Evolutionary conservation across 2,888 invertebrate species (phyloP).

Genomic region (Anodontia alba): DNA sequence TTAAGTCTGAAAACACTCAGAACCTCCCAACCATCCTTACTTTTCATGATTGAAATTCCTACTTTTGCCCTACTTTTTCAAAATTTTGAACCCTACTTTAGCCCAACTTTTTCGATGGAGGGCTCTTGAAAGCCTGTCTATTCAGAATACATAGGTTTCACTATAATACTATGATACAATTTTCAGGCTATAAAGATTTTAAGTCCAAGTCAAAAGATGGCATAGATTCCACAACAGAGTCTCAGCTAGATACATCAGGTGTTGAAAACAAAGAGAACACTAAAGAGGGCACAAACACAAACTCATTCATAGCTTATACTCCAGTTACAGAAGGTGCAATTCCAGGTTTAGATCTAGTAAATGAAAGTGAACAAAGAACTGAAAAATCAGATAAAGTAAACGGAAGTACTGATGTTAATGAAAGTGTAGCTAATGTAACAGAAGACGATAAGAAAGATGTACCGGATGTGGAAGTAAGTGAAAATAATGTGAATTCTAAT

Average conservation of each 20-base stretch:
- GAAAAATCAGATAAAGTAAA: background rate
- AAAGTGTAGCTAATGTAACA: background rate
- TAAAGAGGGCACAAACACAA: slow-evolving; percentile 25
- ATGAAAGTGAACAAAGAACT: background rate
- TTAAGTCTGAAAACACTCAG: too few species aligned
- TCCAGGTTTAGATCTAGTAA: slow-evolving; percentile 40
- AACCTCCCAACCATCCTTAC: too few species aligned
- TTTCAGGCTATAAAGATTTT: slow-evolving; percentile 45
- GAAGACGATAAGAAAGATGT: background rate
- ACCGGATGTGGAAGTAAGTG: background rate
- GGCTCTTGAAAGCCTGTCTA: too few species aligned
- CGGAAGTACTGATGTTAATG: background rate
- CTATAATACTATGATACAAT: too few species aligned
- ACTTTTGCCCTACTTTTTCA: too few species aligned
- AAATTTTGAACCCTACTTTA: too few species aligned
- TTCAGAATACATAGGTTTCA: too few species aligned
- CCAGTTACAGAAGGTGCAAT: slow-evolving; percentile 3
- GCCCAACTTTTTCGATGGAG: too few species aligned
- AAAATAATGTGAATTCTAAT: background rate
- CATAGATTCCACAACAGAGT: background rate
- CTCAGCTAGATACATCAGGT: background rate
- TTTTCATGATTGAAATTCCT: too few species aligned
- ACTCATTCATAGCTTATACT: background rate
- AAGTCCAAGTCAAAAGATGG: slow-evolving; percentile 31
- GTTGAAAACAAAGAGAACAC: slow-evolving; percentile 45